These are phyloP conservation scores for Trachops cirrhosus DNA, from an alignment of 2,797 vertebrate genomes.

Conservation along the genomic window DNA sequence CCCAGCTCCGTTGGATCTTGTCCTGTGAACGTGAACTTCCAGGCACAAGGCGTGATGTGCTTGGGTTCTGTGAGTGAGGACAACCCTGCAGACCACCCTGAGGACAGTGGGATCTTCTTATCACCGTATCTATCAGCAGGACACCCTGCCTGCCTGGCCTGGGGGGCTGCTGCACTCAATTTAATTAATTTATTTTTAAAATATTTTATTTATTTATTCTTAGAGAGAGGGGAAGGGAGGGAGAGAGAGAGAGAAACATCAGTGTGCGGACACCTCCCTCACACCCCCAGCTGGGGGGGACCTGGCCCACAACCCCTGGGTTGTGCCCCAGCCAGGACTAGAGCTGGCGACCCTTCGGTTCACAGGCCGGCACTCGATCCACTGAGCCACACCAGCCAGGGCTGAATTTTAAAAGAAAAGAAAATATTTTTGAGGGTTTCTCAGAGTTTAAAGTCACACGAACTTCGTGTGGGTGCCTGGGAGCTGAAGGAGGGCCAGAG, in stretches of 20 bases:
- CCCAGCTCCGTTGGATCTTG: not conserved
- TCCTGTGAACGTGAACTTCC: not conserved
- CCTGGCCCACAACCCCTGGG: no score
- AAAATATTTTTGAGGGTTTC: not conserved
- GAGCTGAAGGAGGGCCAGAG: not conserved
- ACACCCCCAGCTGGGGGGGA: no score
- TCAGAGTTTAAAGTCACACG: not conserved
- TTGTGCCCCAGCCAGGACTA: no score
- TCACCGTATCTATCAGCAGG: rapidly evolving
- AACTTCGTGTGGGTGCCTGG: not conserved
- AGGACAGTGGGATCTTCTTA: no score
- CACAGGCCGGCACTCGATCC: no score
- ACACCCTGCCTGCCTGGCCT: not conserved
- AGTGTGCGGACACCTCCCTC: no score
- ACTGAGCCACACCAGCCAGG: no score
- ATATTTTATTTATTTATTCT: no score
- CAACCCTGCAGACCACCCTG: no score
- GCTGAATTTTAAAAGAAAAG: not conserved
- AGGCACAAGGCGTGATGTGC: rapidly evolving
- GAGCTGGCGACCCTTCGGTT: no score
- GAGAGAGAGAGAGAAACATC: no score
- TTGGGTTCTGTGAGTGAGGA: not conserved
- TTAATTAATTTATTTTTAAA: not conserved
- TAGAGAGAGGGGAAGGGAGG: no score
- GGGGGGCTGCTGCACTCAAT: not conserved